phyloP scores from a whole-genome alignment of 2,888 invertebrate species.

The Agrypnus murinus region DNA sequence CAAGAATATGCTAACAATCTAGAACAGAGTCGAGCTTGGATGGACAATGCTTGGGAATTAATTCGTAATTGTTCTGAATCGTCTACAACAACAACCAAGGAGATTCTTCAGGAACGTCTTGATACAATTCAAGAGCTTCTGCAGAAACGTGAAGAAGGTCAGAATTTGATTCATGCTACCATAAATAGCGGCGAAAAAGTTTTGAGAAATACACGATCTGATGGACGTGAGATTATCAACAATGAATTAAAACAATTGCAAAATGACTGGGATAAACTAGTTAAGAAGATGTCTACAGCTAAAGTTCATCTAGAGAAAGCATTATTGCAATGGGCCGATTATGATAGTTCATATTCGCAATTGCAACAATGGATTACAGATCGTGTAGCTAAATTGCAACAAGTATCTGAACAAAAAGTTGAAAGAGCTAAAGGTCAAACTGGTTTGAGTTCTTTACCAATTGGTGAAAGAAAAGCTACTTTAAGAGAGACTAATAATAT shows the following conservation, averaged over 20 bases:
- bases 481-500: conserved; percentile 94
- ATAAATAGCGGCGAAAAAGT: conserved; percentile 94
- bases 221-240: conserved; percentile 91
- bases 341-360: conserved; percentile 94
- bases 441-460: conserved; percentile 85
- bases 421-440: conserved; percentile 85
- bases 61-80: conserved; percentile 88
- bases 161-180: conserved; percentile 88
- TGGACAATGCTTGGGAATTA: conserved; percentile 88
- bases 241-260: conserved; percentile 91
- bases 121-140: conserved; percentile 87
- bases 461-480: conserved; percentile 91
- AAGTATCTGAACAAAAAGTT: conserved; percentile 90
- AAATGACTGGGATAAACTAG: conserved; percentile 92
- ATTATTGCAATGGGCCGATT: conserved; percentile 96
- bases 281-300: conserved; percentile 92
- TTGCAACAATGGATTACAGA: conserved; percentile 96
- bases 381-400: conserved; percentile 92
- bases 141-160: conserved; percentile 89
- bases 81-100: conserved; percentile 85
- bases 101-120: conserved; percentile 86
- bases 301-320: conserved; percentile 94
- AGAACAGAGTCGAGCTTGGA: conserved; percentile 87
- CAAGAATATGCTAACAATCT: conserved; percentile 86
- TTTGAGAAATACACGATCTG: conserved; percentile 88